Base-by-base conservation (phyloP, 2,113 vertebrate species). In the Columba janthina region DNA sequence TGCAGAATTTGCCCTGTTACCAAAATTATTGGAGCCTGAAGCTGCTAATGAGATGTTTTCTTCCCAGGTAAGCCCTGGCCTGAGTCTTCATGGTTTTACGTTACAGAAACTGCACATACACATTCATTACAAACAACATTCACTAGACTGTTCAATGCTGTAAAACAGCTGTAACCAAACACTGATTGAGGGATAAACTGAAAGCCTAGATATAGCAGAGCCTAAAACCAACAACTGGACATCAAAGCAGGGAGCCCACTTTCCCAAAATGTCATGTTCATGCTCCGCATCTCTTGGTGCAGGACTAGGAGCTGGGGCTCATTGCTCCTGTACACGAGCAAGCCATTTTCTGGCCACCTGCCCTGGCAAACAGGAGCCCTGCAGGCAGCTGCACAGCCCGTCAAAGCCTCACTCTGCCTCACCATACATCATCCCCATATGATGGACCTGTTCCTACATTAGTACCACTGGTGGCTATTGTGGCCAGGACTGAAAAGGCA, bases 381-480 rank as follows among this genome's bases (percentile, higher is more conserved):
- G 51, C 15, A 28, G 67, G 54, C 60, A 81, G 73, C 51, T 46
- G 29, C n/a, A 17, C 36, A 51, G 62, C 34, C 42, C 34, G 34
- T 36, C 66, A 9, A 38, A 84, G 56, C 58, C 58, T 17, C 22
- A 21, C 31, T 82, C 28, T 25, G 29, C 48, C 48, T 24, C 13
- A 16, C 21, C 46, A 28, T 3, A 11, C 25, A 56, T 22, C 57
- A 75, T 18, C 15, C 38, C 46, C 32, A 38, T 16, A 46, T 0
- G 11, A 42, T 4, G 14, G 0, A 14, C 26, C 6, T 12, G 1
- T 3, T 50, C 2, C 53, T 84, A 7, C 32, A n/a, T 19, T 21
- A 85, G 50, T 7, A 57, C 40, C 26, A 10, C 42, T 66, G 10
- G 5, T 10, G 38, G 15, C 48, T 71, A 10, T 6, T 14, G 51